Evolutionary conservation across 1,140 invertebrate species (phyloP), one percentile per base, ranked within the genome.

Genomic region (Drosophila pandora): DNA sequence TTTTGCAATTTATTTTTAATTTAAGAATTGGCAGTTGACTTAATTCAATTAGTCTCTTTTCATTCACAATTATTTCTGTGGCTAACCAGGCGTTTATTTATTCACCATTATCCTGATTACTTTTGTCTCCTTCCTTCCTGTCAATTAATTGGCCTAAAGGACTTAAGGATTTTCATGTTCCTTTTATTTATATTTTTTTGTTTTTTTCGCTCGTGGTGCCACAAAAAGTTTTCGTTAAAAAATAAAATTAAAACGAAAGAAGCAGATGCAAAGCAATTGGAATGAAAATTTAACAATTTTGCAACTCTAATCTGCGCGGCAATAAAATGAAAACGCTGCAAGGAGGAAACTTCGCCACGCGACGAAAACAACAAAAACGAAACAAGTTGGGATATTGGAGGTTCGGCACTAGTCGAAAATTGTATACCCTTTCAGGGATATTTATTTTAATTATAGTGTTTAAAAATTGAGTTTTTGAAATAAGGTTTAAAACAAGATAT

Each of bases 231-330:
- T 47, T 22, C 21, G 17, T 21, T 22, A 47, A 23, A 21, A 22
- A 48, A 39, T 64, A 85, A 84, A 84, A 76, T 72, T 72, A 76
- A 75, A 79, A 32, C 54, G 59, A 52, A 63, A 61, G 50, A 65
- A 67, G 56, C 54, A 71, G 56, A 68, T 59, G 54, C 47, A 50
- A 37, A 48, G 41, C 37, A 62, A 72, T 74, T 62, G 75, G 71
- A 85, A 87, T 67, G 74, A 82, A 85, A 85, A 87, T 87, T 87
- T 85, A 85, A 85, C 82, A 85, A 85, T 85, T 85, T 82, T 69
- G 78, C 82, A 87, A 85, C 82, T 85, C 82, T 85, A 85, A 85
- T 85, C 82, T 85, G 75, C 74, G 67, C 74, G 53, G 82, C 82
- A 85, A 85, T 85, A 85, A 85, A 85, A 85, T 76, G 74, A 78